Evolutionary conservation across 2,797 vertebrate species (phyloP).

Genomic region (Hippopotamyrus pictus): DNA sequence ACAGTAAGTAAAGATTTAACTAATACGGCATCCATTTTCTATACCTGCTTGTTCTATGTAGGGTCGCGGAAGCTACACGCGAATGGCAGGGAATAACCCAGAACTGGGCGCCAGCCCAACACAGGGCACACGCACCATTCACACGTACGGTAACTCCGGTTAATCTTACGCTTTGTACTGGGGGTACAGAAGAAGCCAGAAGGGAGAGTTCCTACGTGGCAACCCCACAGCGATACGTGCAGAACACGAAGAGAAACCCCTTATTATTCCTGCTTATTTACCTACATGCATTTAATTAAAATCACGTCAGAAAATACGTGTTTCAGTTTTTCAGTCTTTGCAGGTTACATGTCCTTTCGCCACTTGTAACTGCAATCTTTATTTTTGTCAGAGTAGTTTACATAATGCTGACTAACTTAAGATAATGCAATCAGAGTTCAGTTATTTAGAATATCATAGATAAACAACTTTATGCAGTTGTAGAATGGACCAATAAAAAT

Average conservation of each 20-base stretch:
- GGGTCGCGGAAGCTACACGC: background rate
- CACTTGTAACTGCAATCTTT: background rate
- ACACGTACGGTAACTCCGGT: background rate
- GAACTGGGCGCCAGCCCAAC: background rate
- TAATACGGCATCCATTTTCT: background rate
- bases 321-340: background rate
- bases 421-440: background rate
- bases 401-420: background rate
- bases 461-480: background rate
- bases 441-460: background rate
- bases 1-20: conserved; percentile 42
- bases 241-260: background rate
- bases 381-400: background rate
- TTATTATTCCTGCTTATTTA: background rate
- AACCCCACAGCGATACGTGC: background rate
- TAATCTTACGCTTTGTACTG: background rate
- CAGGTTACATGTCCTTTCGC: background rate
- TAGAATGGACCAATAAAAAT: background rate
- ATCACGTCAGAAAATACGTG: background rate
- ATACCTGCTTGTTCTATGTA: background rate
- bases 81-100: background rate
- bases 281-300: background rate
- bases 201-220: background rate
- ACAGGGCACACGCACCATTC: background rate
- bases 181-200: background rate